Conservation (phyloP, 2,888 invertebrate species). For the Falcaria lacertinaria region DNA sequence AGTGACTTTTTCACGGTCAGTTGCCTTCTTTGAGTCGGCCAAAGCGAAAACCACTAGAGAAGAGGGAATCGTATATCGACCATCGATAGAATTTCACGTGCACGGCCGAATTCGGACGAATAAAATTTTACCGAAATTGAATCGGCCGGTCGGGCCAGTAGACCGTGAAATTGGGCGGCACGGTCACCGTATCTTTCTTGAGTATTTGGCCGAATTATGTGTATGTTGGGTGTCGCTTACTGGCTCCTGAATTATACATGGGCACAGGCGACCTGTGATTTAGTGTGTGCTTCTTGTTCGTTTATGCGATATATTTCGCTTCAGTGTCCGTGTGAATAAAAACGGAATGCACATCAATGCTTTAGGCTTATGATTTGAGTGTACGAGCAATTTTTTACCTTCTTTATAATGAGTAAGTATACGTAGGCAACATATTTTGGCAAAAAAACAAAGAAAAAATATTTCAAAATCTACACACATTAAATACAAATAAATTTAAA, state of each 20-base stretch:
- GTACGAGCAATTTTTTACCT: no score
- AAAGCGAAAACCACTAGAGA: constrained; percentile 45
- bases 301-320: constrained; percentile 58
- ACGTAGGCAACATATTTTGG: no score
- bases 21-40: constrained; percentile 31
- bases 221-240: constrained; percentile 58
- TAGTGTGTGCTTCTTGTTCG: constrained; percentile 52
- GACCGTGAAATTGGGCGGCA: constrained; percentile 73
- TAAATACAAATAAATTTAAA: no score
- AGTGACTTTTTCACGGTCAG: constrained; percentile 15
- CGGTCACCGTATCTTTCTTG: constrained; percentile 64
- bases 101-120: constrained; percentile 64
- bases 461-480: no score
- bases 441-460: no score
- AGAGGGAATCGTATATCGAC: constrained; percentile 47
- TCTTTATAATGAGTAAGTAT: no score
- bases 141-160: constrained; percentile 64
- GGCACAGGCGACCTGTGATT: constrained; percentile 63
- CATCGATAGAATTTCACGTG: constrained; percentile 67
- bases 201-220: constrained; percentile 58
- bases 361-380: constrained; percentile 4
- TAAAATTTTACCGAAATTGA: constrained; percentile 78
- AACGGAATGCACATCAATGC: constrained; percentile 18
- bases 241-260: constrained; percentile 72
- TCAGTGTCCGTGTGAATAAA: constrained; percentile 44